Base-by-base conservation (phyloP, 2,113 vertebrate species). In the Cephalopterus ornatus region DNA sequence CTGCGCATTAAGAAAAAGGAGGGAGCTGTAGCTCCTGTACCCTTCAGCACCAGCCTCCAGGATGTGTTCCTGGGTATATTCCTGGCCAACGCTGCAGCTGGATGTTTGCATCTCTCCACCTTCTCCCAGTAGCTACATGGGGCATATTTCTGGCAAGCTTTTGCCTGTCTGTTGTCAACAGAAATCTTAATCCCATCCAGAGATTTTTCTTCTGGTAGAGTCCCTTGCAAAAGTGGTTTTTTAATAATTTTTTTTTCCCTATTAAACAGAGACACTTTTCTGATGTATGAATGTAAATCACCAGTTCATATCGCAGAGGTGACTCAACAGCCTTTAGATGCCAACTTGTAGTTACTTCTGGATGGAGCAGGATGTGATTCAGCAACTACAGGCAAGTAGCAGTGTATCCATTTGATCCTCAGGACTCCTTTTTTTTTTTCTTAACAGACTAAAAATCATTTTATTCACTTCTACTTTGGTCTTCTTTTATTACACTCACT, bases 291-390 rank as follows among this genome's bases (percentile, higher is more conserved):
- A 89, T 63, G 23, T 8, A 95, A 82, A 79, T 72, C 74, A 72
- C 35, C 62, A 72, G 52, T 58, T 89, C 81, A 39, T 35, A 55
- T 70, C 82, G 67, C 85, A 85, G 68, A 93, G 66, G 89, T 92
- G 93, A 95, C 87, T 94, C 88, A 90, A 90, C 63, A 88, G 67
- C 59, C 76, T 66, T 95, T 58, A 90, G 94, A 42, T 66, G 72
- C 85, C 93, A 88, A 83, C 50, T 80, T 59, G 63, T 59, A 72
- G 94, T 89, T 91, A 91, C 71, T 91, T 58, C 82, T 93, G 81
- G 71, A 95, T 17, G 14, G 42, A 66, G 58, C 85, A 94, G 92
- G 92, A 94, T 95, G 65, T 95, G 90, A 96, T 76, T 96, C 93
- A 93, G 72, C 88, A 94, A 33, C 88, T 85, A 81, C 61, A 65